Conservation (phyloP, 2,113 vertebrate genomes). For the Nematolebias whitei region DNA sequence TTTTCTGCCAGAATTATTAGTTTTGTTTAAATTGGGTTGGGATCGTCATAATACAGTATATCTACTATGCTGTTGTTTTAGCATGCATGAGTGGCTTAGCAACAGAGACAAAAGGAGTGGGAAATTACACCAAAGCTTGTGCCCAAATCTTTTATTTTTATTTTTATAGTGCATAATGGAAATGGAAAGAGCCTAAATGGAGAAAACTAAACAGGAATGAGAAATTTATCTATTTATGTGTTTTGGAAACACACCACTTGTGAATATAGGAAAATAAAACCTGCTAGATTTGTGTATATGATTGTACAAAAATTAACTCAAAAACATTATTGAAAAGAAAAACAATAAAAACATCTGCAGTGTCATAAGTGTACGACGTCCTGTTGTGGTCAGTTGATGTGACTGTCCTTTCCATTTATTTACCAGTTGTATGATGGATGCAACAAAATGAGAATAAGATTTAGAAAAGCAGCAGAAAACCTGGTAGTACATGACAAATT, state of each 20-base stretch:
- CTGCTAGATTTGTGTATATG: background rate
- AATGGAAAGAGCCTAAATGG: slow-evolving; percentile 31
- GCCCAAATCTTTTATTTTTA: slow-evolving; percentile 70
- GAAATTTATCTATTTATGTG: background rate
- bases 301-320: background rate
- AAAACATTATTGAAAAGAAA: background rate
- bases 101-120: slow-evolving; percentile 71
- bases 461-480: slow-evolving; percentile 23
- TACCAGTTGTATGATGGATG: slow-evolving; percentile 26
- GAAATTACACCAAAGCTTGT: slow-evolving; percentile 71
- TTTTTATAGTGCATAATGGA: slow-evolving; percentile 30
- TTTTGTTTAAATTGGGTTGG: slow-evolving; percentile 53
- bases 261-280: background rate
- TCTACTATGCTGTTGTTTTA: slow-evolving; percentile 67
- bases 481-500: slow-evolving; percentile 47
- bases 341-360: background rate
- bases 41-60: slow-evolving; percentile 62
- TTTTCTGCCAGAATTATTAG: slow-evolving; percentile 39
- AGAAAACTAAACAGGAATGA: slow-evolving; percentile 16
- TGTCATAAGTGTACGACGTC: background rate
- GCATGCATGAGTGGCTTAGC: slow-evolving; percentile 61
- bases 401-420: slow-evolving; percentile 57
- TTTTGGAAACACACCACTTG: background rate
- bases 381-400: slow-evolving; percentile 11
- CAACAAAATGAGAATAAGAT: slow-evolving; percentile 17